Percentiles rank a stretch among this genome's conserved stretches.
Conservation (phyloP, 2,797 vertebrate species). For the Cuniculus paca region DNA sequence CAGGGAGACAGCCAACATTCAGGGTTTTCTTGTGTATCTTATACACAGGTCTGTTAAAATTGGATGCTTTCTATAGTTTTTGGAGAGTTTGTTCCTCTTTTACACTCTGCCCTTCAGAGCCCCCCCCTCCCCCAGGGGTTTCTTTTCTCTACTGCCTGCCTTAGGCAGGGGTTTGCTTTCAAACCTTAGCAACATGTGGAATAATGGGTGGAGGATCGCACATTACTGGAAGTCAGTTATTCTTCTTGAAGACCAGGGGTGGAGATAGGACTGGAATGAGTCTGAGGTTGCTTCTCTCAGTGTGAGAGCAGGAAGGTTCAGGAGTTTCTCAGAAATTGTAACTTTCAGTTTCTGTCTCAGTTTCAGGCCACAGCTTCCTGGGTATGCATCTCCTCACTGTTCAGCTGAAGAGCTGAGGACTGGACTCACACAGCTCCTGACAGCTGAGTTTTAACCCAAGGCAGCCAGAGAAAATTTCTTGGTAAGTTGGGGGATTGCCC, state of each 20-base stretch:
- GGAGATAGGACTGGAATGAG: background rate
- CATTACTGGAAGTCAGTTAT: background rate
- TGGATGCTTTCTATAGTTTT: background rate
- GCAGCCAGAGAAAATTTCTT: background rate
- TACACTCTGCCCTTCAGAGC: background rate
- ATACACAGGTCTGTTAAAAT: no score
- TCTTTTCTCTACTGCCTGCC: background rate
- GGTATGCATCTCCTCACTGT: no score
- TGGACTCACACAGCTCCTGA: background rate
- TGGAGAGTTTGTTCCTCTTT: background rate
- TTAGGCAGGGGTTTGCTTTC: background rate
- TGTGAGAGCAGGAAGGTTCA: background rate
- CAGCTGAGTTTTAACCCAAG: background rate
- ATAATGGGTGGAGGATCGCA: background rate
- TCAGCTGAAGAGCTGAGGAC: background rate
- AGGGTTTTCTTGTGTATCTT: no score
- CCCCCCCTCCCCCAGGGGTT: background rate
- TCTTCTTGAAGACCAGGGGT: background rate
- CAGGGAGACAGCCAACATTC: no score
- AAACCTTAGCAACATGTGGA: background rate
- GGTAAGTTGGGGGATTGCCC: background rate
- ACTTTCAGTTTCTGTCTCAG: background rate
- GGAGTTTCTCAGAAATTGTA: background rate
- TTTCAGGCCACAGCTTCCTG: no score
- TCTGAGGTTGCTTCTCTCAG: background rate